A percentile compares a stretch with the other conserved stretches of the same genome.
Evolutionary conservation across 37 sponge, comb jelly and placozoan genomes (phyloP).

Genomic region (Ephydatia muelleri): DNA sequence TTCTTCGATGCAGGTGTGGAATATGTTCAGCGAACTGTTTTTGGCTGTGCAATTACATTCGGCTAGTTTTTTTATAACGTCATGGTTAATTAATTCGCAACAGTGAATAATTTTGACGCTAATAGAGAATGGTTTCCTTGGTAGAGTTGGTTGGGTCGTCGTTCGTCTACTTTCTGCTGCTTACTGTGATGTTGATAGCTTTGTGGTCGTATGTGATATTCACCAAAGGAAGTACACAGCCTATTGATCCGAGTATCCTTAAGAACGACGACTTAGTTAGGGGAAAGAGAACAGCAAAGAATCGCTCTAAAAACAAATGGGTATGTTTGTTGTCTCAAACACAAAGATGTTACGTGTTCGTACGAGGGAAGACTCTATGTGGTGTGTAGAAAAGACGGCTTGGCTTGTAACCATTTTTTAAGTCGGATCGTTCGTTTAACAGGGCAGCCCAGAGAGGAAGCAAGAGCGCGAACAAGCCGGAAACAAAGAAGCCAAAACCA

Average conservation of each 20-base stretch:
- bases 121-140: not conserved
- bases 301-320: not conserved
- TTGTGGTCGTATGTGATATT: not conserved
- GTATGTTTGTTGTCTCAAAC: not conserved
- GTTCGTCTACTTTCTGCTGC: not conserved
- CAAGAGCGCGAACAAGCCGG: not conserved
- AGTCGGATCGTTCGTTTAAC: not conserved
- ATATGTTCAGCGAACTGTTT: constrained; percentile 4
- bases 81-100: not conserved
- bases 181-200: not conserved
- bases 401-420: not conserved
- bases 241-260: not conserved
- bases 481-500: not conserved
- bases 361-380: no score
- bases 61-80: not conserved
- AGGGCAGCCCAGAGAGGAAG: not conserved
- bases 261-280: not conserved
- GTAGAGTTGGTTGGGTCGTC: not conserved
- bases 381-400: not conserved
- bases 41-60: not conserved
- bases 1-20: constrained; percentile 8
- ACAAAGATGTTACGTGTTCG: no score
- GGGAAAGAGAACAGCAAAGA: not conserved
- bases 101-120: not conserved
- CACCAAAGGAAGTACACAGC: not conserved